Evolutionary conservation across 2,113 vertebrate genomes (phyloP), one percentile per base, ranked within the genome.

Genomic region (Ctenomys sociabilis): DNA sequence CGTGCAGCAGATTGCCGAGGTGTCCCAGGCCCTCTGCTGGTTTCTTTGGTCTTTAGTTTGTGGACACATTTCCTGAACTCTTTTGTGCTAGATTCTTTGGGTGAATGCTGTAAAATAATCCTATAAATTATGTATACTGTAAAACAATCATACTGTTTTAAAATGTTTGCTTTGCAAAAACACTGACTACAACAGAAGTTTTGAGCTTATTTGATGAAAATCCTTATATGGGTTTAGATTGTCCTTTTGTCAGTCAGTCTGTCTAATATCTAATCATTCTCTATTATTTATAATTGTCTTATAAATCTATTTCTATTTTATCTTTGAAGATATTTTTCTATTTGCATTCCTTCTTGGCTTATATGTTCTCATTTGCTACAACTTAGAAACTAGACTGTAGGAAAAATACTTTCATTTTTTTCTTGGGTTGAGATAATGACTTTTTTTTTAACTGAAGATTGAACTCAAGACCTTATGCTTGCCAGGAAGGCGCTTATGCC

Each of bases 371-470:
- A 88, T 35, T 88, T 95, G 32, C 52, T 78, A 32, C 63, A 45
- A 64, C 13, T 91, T 49, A 63, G 52, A 61, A 40, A 75, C 5
- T 81, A 86, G 54, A 88, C 17, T 16, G 87, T 88, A 61, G 30
- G 35, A 66, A 93, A 88, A 91, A 68, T 91, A 1, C 64, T 96
- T 85, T 88, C 10, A 17, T 45, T 84, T 92, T 94, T 95, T 83
- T 63, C 77, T 93, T 95, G 77, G 84, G n/a, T n/a, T n/a, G 10
- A 28, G n/a, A 70, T n/a, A 37, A 16, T 61, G 37, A 7, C 24
- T 94, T 90, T 49, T 30, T 54, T 54, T 54, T 14, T 12, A 54
- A 54, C 13, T 16, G 12, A 54, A 19, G 17, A 57, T 4, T 57
- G 54, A 57, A 57, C 54, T 17, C 4, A 57, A 19, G 54, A 57